Evolutionary conservation across 2,888 invertebrate species (phyloP).

Genomic region (Cataglyphis rosenhaueri): DNA sequence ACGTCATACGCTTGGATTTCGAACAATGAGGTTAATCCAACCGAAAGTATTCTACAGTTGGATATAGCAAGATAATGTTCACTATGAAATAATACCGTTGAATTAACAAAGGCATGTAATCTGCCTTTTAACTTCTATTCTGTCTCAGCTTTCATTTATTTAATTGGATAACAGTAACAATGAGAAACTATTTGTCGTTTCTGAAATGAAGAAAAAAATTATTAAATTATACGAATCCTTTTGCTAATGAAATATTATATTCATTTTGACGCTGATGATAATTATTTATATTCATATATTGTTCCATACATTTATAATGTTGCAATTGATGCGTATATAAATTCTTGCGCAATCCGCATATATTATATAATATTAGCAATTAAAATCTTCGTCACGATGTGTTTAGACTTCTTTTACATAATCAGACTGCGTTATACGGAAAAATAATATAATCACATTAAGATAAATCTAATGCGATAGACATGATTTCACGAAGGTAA

Average conservation of each 20-base stretch:
- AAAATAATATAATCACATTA: constrained; percentile 5
- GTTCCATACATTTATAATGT: not conserved
- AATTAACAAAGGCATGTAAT: constrained; percentile 16
- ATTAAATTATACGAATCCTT: not conserved
- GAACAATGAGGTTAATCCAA: constrained; percentile 42
- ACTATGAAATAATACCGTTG: constrained; percentile 24
- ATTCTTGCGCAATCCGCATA: not conserved
- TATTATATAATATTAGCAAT: not conserved
- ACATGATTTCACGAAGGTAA: not conserved
- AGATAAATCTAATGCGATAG: not conserved
- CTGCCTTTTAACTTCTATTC: constrained; percentile 19
- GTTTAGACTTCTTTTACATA: not conserved
- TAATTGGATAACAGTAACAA: constrained; percentile 24
- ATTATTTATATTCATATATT: not conserved
- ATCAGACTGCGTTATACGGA: not conserved
- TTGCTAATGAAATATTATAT: constrained; percentile 18
- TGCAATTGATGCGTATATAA: not conserved
- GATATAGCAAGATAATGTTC: constrained; percentile 12
- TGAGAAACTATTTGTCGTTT: constrained; percentile 3
- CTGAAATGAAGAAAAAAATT: not conserved
- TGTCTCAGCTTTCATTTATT: constrained; percentile 24
- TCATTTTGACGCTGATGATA: not conserved
- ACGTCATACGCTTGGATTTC: constrained; percentile 14
- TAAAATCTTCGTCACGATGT: not conserved
- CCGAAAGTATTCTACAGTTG: constrained; percentile 22